phyloP scores from a whole-genome alignment of 64 coral and sea anemone genomes.

The Platygyra sinensis region DNA sequence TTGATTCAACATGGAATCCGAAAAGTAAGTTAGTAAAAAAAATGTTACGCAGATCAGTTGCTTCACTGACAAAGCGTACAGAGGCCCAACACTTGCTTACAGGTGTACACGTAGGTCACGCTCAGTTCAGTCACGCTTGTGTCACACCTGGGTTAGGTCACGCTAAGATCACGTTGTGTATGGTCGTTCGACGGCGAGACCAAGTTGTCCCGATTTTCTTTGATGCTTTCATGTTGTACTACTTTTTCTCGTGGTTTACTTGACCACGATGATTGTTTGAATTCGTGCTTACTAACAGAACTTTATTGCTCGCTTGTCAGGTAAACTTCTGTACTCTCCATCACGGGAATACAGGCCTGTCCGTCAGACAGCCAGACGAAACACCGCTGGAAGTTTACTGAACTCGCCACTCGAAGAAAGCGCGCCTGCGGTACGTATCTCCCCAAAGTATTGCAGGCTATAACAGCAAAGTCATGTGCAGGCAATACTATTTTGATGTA shows the following conservation, averaged over 20 bases:
- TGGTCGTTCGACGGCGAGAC: background rate
- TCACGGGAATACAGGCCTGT: conserved; percentile 70
- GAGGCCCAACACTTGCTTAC: too few species aligned
- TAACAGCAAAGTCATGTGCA: too few species aligned
- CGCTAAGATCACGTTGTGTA: background rate
- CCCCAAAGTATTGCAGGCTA: too few species aligned
- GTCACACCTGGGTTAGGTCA: background rate
- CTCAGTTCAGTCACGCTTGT: background rate
- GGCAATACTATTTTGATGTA: too few species aligned
- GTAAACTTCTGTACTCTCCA: conserved; percentile 74
- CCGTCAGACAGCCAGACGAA: conserved; percentile 43
- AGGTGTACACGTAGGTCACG: background rate
- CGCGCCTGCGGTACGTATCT: background rate
- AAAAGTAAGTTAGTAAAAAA: conserved; percentile 65
- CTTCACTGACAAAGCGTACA: too few species aligned
- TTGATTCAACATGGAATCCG: conserved; percentile 97
- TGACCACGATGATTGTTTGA: too few species aligned
- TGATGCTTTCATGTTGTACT: too few species aligned
- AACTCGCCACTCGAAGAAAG: conserved; percentile 69
- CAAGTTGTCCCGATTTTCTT: too few species aligned
- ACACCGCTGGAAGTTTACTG: conserved; percentile 42
- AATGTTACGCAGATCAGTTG: too few species aligned
- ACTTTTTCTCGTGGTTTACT: too few species aligned
- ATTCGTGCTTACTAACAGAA: too few species aligned
- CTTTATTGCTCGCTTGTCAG: conserved; percentile 13